These are phyloP conservation scores for Xiphophorus couchianus DNA, from an alignment of 2,113 vertebrate genomes.

Conservation along the genomic window DNA sequence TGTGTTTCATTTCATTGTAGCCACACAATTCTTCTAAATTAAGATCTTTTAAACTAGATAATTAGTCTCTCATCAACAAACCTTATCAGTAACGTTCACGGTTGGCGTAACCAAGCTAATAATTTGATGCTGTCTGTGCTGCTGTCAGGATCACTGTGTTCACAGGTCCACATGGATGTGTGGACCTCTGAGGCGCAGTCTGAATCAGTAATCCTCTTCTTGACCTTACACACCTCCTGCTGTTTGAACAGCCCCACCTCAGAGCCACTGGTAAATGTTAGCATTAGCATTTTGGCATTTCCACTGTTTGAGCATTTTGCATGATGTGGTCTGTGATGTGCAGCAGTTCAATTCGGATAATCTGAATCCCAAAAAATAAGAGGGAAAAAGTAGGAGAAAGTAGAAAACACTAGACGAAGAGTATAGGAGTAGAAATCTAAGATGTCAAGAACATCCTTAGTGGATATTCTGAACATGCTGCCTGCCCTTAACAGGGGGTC, in stretches of 20 bases:
- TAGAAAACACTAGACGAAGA: background rate
- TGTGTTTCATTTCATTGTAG: background rate
- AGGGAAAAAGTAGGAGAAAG: background rate
- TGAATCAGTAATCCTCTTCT: constrained; percentile 68
- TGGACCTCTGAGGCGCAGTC: constrained; percentile 32
- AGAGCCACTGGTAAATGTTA: constrained; percentile 80
- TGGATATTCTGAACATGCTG: constrained; percentile 53
- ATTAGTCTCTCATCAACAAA: background rate
- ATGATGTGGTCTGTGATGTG: constrained; percentile 35
- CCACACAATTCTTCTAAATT: too few species aligned
- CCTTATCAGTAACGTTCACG: background rate
- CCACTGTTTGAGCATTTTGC: constrained; percentile 59
- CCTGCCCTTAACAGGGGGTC: constrained; percentile 67
- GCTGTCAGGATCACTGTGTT: constrained; percentile 16
- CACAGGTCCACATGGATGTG: constrained; percentile 12
- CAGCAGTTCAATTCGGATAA: constrained; percentile 7
- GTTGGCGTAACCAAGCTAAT: background rate
- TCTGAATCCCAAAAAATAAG: background rate
- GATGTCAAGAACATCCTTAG: constrained; percentile 46
- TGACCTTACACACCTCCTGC: constrained; percentile 68
- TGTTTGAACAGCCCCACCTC: constrained; percentile 77
- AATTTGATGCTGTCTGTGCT: constrained; percentile 6
- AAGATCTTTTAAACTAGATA: background rate
- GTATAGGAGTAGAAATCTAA: constrained; percentile 24
- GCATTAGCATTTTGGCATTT: constrained; percentile 87